Base-by-base conservation (phyloP, 2,888 invertebrate genomes). In the Emmelina monodactyla region DNA sequence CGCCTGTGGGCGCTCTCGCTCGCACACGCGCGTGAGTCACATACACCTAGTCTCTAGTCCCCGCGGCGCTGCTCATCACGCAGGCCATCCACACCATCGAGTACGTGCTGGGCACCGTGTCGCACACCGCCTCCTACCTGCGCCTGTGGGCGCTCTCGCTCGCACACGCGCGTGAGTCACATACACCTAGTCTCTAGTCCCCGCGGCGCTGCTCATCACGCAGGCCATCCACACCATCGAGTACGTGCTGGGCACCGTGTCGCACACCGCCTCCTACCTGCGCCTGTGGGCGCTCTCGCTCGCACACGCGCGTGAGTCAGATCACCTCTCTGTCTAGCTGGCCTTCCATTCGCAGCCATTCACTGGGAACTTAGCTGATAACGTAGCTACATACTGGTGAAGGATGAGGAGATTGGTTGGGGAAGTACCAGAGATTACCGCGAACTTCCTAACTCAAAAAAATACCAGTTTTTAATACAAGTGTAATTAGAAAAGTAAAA, bases 31-130 rank as follows among this genome's bases (percentile, higher is more conserved):
- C 92, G 91, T 90, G 65, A 85, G 88, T 86, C n/a, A n/a, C n/a
- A n/a, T n/a, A n/a, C n/a, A n/a, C n/a, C n/a, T n/a, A n/a, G n/a
- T n/a, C n/a, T n/a, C n/a, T n/a, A n/a, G n/a, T n/a, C n/a, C n/a
- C n/a, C n/a, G n/a, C n/a, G n/a, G n/a, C n/a, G n/a, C n/a, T 91
- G 42, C 82, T 92, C 65, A 92, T 94, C 46, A 87, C 91, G 45
- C 93, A 94, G 55, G 86, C 86, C 2, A 94, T 94, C 49, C 93
- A 94, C 66, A 94, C 94, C 3, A 93, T 94, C 40, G 94, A 94
- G 68, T 94, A 90, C 55, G 91, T 92, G 37, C 80, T 94, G 32
- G 92, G 93, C 28, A 92, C 92, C n/a, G 87, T 94, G 10, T 94
- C 94, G 0, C 93, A 94, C 63, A 94, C 94, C 0, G 94, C 94